Evolutionary conservation across 1,140 invertebrate species (phyloP), one percentile per base, ranked within the genome.

Genomic region (Megathymus violae): DNA sequence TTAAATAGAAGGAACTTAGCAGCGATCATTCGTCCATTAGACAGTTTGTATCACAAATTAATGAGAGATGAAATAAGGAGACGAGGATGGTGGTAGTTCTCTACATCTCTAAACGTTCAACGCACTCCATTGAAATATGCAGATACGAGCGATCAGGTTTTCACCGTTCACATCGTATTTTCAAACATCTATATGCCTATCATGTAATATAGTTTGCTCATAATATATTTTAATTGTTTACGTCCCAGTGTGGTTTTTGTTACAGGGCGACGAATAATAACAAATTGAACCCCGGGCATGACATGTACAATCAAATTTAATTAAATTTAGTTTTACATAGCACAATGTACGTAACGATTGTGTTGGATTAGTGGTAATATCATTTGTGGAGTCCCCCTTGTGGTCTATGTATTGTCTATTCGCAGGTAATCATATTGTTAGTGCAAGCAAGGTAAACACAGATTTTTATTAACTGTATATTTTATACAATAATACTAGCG

Each of bases 171-270:
- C n/a, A n/a, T n/a, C n/a, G n/a, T n/a, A n/a, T n/a, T n/a, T n/a
- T n/a, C n/a, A n/a, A n/a, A n/a, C n/a, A n/a, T n/a, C n/a, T n/a
- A n/a, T n/a, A n/a, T n/a, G n/a, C n/a, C n/a, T n/a, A n/a, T 16
- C 10, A 51, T 11, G 9, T 78, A 76, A 78, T 74, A 77, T 72
- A 72, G 70, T 59, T 11, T 61, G 56, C 67, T 64, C 62, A 73
- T 69, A 73, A 75, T 74, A 78, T 77, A 77, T 78, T 80, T 80
- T 82, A 81, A 84, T 86, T 82, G 76, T 84, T 83, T 79, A 74
- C 74, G 71, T 72, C 74, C 67, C 72, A 67, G 61, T 83, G 84
- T 74, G 80, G 82, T 82, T 80, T 74, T 68, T 67, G 68, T 67
- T 62, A 70, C 69, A 71, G 64, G 58, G 69, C 71, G 65, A 67